phyloP scores from a whole-genome alignment of 2,888 invertebrate genomes.

The Calliopum simillimum region DNA sequence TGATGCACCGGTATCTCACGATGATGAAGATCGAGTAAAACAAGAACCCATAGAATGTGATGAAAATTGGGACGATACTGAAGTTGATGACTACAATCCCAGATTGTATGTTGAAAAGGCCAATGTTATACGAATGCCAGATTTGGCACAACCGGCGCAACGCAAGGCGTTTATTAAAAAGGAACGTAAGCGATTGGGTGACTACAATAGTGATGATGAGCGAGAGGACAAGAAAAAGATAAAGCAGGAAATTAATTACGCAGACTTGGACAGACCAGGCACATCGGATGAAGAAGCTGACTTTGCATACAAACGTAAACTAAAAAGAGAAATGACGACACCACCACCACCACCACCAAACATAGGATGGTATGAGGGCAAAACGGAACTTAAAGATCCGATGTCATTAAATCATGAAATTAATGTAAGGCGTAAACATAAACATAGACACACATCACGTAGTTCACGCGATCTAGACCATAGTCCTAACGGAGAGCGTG shows the following conservation, averaged over 20 bases:
- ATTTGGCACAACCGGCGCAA: slow-evolving; percentile 53
- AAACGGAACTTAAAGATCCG: background rate
- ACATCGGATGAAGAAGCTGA: slow-evolving; percentile 20
- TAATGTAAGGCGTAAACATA: no score
- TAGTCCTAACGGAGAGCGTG: no score
- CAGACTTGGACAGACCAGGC: slow-evolving; percentile 3
- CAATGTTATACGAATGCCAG: slow-evolving; percentile 53
- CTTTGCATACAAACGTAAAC: background rate
- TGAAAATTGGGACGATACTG: slow-evolving; percentile 50
- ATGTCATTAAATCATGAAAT: background rate
- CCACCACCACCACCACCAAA: slow-evolving; percentile 22
- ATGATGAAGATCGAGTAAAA: slow-evolving; percentile 42
- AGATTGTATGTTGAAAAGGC: slow-evolving; percentile 50
- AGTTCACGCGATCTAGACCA: no score
- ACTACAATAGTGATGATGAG: slow-evolving; percentile 43
- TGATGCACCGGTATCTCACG: slow-evolving; percentile 34
- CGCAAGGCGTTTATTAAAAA: slow-evolving; percentile 58
- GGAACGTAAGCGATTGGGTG: slow-evolving; percentile 55
- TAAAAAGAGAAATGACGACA: background rate
- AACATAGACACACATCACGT: no score
- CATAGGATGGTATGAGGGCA: slow-evolving; percentile 18
- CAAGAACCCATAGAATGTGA: slow-evolving; percentile 50
- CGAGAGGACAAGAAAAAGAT: background rate
- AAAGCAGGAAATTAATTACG: background rate
- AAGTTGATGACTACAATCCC: slow-evolving; percentile 58